Evolutionary conservation across 2,888 invertebrate genomes (phyloP), one percentile per base, ranked within the genome.

Genomic region (Muschampia plurimacula): DNA sequence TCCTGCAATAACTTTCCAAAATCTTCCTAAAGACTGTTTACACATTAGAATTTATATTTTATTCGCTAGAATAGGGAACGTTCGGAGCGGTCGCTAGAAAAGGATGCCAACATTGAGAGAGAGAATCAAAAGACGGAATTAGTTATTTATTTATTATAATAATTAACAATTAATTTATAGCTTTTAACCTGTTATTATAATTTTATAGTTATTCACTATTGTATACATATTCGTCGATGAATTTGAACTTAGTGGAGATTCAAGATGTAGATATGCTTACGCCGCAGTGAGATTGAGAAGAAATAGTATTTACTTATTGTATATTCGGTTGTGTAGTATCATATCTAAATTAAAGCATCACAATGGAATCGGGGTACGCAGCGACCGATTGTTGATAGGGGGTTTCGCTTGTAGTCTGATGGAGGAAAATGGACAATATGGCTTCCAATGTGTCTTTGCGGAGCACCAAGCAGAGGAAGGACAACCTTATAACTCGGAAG

Each of bases 101-200:
- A 88, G 88, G 84, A 92, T 92, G 93, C 89, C 89, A 92, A 92
- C 81, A 80, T 80, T 84, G 83, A 77, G 93, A 93, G 93, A 93
- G 93, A 94, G 93, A 94, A 90, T 82, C 76, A 92, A 91, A 93
- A 94, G 94, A 93, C 93, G 91, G 89, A 93, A 84, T 78, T 91
- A 92, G 87, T 86, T 89, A 90, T 91, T 91, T 92, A 92, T 92
- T 92, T 88, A 86, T 82, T 86, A 9, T 55, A 55, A 32, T 32
- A 32, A 32, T 32, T 32, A 32, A 32, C 3, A 32, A 74, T 74
- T 82, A 81, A 87, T 87, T 84, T 86, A 86, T 85, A 87, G 89
- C 83, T 85, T 77, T 77, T 87, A 85, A 84, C 83, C 82, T 80
- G 82, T 80, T 84, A 83, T 83, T 82, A 79, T 82, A 81, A 82